Base-by-base conservation (phyloP, 2,888 invertebrate species). In the Poecilobothrus nobilitatus region DNA sequence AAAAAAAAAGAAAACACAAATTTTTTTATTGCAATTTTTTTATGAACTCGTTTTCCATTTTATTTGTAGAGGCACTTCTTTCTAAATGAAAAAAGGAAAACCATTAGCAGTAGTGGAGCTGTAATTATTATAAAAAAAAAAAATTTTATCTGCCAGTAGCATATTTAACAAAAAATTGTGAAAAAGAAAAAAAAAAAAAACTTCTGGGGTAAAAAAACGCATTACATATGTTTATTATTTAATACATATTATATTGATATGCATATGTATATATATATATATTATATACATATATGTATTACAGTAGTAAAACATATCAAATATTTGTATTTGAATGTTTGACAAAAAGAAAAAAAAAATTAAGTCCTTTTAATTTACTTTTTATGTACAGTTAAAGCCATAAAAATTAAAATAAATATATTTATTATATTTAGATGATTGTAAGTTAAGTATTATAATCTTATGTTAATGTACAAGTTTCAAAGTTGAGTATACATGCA, bases 21-120 rank as follows among this genome's bases (percentile, higher is more conserved):
- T 53, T 53, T 53, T 18, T n/a, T 53, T 37, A 10, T 53, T 53
- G 15, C 15, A 18, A 18, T 53, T 12, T 53, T 53, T 53, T 18
- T 53, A 53, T 53, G 53, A 53, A 53, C 53, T 53, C 53, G 53
- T 53, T 53, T 53, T 53, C 53, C 53, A 53, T 53, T 53, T 53
- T 53, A 53, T 53, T 53, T 53, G 53, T 53, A 53, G 53, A 53
- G 53, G 53, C 53, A 53, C 53, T 53, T 53, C 53, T 27, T 5
- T 15, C 53, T 53, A 53, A 53, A 53, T 53, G n/a, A 2, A 41
- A 15, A 41, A 41, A 41, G n/a, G n/a, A 18, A 53, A 53, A 53
- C 53, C 53, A 53, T 53, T 53, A 53, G 53, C 53, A 53, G 53
- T 53, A 53, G 53, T 53, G 18, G n/a, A 53, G 53, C 53, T 53